Conservation (phyloP, 2,888 invertebrate species). For the Leptogaster cylindrica region DNA sequence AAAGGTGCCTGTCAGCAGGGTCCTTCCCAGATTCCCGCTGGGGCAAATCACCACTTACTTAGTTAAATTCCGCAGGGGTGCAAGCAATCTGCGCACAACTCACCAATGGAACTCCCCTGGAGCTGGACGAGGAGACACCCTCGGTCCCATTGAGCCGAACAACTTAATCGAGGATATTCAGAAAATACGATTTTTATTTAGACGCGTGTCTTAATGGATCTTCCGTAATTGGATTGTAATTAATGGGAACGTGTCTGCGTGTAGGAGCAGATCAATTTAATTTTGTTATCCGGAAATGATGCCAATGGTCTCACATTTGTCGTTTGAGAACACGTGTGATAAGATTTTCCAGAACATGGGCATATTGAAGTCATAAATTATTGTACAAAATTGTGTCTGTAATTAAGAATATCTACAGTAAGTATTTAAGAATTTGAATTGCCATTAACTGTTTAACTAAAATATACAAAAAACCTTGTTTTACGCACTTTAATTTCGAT, state of each 20-base stretch:
- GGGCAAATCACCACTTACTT: slow-evolving; percentile 47
- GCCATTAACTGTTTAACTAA: too few relatives aligned
- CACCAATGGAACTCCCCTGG: not conserved
- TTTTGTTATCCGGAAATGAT: too few relatives aligned
- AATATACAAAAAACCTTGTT: too few relatives aligned
- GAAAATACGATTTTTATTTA: slow-evolving; percentile 39
- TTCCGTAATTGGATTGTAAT: slow-evolving; percentile 25
- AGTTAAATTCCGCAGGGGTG: slow-evolving; percentile 36
- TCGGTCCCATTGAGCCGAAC: slow-evolving; percentile 14
- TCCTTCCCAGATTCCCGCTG: slow-evolving; percentile 43
- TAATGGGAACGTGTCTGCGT: not conserved
- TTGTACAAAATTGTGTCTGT: too few relatives aligned
- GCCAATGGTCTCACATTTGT: too few relatives aligned
- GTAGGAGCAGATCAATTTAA: too few relatives aligned
- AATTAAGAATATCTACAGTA: too few relatives aligned
- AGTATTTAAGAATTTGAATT: too few relatives aligned
- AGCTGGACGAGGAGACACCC: not conserved
- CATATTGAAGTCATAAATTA: too few relatives aligned
- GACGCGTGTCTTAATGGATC: slow-evolving; percentile 34
- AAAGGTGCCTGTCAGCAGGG: slow-evolving; percentile 42
- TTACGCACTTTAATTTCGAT: too few relatives aligned
- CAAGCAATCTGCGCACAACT: slow-evolving; percentile 10
- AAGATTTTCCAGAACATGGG: too few relatives aligned
- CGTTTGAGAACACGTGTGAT: too few relatives aligned
- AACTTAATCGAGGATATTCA: slow-evolving; percentile 37